Evolutionary conservation across 2,888 invertebrate species (phyloP).

Genomic region (Sesamia inferens): DNA sequence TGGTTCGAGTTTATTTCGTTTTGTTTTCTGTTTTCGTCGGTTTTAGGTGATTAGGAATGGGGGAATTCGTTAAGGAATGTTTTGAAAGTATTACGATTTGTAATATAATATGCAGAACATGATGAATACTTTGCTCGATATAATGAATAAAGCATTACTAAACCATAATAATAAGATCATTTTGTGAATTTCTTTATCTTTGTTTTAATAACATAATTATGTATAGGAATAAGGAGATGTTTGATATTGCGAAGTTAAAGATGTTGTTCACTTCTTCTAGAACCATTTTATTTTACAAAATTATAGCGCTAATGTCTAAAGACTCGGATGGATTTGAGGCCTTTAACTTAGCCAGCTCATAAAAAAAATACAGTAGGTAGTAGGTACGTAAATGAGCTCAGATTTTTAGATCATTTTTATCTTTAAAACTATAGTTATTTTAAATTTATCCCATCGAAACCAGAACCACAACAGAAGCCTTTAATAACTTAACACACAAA

Average conservation of each 20-base stretch:
- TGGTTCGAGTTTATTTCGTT: constrained; percentile 32
- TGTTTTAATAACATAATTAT: not conserved
- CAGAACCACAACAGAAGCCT: too few relatives aligned
- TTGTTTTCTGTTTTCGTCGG: constrained; percentile 38
- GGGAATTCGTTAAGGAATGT: not conserved
- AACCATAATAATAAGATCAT: not conserved
- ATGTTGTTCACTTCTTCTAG: not conserved
- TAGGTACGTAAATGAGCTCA: too few relatives aligned
- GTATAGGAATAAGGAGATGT: not conserved
- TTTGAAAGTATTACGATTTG: not conserved
- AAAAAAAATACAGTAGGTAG: not conserved
- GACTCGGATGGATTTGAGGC: not conserved
- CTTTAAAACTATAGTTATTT: not conserved
- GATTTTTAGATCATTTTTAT: not conserved
- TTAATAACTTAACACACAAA: not conserved
- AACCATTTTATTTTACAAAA: not conserved
- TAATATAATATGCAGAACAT: not conserved
- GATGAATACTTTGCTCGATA: not conserved
- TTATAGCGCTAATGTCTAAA: not conserved
- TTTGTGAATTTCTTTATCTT: not conserved
- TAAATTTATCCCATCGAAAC: too few relatives aligned
- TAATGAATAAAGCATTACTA: too few relatives aligned
- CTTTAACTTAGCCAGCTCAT: not conserved
- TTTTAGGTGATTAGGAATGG: constrained; percentile 22
- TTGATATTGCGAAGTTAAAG: not conserved